Evolutionary conservation across 2,113 vertebrate genomes (phyloP).

Genomic region (Melanerpes aurifrons): DNA sequence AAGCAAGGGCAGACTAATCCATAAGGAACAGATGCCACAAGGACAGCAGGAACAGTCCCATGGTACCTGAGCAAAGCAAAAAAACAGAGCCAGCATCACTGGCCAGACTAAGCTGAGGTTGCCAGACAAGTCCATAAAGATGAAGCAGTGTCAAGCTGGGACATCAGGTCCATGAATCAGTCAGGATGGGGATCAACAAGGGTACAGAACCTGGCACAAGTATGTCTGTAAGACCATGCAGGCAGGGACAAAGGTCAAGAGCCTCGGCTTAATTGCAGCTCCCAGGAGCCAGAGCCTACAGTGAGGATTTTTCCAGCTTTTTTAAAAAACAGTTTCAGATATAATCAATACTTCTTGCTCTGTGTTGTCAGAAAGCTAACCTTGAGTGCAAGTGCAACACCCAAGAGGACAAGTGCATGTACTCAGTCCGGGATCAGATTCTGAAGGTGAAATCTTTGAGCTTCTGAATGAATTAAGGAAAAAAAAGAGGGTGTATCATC

Average conservation of each 20-base stretch:
- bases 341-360: background rate
- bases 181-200: background rate
- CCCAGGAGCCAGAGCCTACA: background rate
- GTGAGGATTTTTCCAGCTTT: background rate
- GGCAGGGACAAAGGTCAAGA: background rate
- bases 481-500: too few relatives aligned
- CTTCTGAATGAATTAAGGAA: too few relatives aligned
- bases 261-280: background rate
- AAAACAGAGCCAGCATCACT: background rate
- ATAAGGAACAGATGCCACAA: background rate
- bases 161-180: background rate
- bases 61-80: too few relatives aligned
- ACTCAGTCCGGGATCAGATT: background rate
- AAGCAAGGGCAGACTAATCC: background rate
- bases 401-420: background rate
- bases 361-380: background rate
- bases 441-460: background rate
- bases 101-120: background rate
- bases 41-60: background rate
- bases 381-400: accelerated
- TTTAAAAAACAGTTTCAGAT: background rate
- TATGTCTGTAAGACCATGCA: background rate
- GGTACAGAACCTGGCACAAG: background rate
- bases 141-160: background rate
- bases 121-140: background rate